phyloP scores from a whole-genome alignment of 1,140 invertebrate species.

The Pectinophora gossypiella region DNA sequence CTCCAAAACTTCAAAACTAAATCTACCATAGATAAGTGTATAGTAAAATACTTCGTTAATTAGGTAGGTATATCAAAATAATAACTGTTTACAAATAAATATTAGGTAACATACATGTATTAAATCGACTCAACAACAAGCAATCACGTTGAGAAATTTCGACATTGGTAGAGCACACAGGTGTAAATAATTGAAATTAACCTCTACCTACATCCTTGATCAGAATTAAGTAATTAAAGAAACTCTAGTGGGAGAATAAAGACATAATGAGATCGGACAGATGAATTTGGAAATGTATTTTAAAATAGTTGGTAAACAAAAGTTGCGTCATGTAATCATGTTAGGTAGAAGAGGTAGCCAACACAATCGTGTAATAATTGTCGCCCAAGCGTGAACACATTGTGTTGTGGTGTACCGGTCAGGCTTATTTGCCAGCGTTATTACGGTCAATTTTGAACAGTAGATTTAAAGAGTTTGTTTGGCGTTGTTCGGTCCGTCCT shows the following conservation, averaged over 20 bases:
- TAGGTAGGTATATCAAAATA: no score
- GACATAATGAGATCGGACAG: neutral
- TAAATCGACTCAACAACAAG: no score
- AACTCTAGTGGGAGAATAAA: neutral
- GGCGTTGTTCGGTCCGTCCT: slow-evolving; percentile 16
- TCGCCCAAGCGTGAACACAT: slow-evolving; percentile 44
- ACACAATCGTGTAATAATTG: slow-evolving; percentile 16
- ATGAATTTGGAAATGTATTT: neutral
- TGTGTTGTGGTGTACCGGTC: slow-evolving; percentile 8
- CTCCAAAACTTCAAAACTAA: no score
- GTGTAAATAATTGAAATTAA: no score
- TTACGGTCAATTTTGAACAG: neutral
- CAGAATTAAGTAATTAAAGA: neutral
- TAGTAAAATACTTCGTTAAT: no score
- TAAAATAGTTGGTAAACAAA: slow-evolving; percentile 8
- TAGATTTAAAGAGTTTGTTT: neutral
- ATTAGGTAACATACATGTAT: no score
- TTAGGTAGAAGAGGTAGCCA: slow-evolving; percentile 2
- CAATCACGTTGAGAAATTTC: no score
- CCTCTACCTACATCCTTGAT: neutral
- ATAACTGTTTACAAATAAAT: no score
- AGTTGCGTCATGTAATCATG: slow-evolving; percentile 15
- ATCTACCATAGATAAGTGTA: no score
- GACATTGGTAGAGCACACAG: no score
- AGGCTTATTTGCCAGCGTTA: neutral